Evolutionary conservation across 2,888 invertebrate species (phyloP).

Genomic region (Trissonchulus sp.): DNA sequence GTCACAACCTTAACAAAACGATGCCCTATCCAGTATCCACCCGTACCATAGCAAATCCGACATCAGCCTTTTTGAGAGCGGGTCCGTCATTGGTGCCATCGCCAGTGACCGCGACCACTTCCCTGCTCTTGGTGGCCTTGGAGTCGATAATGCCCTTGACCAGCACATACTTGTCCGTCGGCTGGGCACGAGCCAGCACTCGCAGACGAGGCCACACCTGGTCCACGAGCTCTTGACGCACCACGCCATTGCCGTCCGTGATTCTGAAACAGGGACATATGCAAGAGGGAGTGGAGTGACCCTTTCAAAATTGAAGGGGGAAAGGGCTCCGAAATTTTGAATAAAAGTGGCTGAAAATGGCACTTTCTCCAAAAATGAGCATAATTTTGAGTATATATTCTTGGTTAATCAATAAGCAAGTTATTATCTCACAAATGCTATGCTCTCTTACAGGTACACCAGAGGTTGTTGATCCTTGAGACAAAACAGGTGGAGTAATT

Average conservation of each 20-base stretch:
- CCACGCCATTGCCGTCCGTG: constrained; percentile 44
- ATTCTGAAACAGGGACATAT: constrained; percentile 39
- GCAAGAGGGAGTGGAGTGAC: background rate
- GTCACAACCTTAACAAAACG: constrained; percentile 51
- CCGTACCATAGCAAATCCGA: constrained; percentile 59
- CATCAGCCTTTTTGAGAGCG: constrained; percentile 59
- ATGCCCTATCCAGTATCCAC: constrained; percentile 52
- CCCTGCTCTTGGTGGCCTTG: constrained; percentile 51
- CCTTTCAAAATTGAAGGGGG: constrained; percentile 9
- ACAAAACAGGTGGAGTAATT: no score
- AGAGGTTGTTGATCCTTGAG: no score
- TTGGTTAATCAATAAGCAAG: no score
- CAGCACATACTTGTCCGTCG: constrained; percentile 57
- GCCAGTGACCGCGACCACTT: constrained; percentile 59
- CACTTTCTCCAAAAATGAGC: background rate
- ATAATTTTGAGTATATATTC: constrained; percentile 8
- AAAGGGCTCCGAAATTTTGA: no score
- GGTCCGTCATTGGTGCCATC: constrained; percentile 60
- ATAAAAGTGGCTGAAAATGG: background rate
- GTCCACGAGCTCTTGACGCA: constrained; percentile 47
- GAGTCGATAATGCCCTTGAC: constrained; percentile 59
- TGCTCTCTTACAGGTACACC: no score
- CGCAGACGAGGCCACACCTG: constrained; percentile 57
- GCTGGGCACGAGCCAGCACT: constrained; percentile 58
- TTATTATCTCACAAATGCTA: no score